These are phyloP conservation scores for Manacus vitellinus DNA, from an alignment of 2,113 vertebrate genomes.

Conservation along the genomic window DNA sequence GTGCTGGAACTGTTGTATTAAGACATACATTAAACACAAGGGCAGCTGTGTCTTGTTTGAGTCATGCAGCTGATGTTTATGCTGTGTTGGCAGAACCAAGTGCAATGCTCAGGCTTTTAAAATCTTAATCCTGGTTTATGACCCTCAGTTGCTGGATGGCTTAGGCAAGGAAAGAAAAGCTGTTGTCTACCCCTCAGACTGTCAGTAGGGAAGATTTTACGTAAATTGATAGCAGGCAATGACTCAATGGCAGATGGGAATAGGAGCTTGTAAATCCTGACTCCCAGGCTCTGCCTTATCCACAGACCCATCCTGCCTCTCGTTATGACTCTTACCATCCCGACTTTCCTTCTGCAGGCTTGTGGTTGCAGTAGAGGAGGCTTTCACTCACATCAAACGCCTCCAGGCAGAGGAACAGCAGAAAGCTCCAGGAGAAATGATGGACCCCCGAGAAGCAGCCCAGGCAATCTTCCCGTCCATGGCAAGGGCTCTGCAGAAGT, in stretches of 20 bases:
- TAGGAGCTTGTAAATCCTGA: not conserved
- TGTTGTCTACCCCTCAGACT: not conserved
- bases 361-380: conserved; percentile 93
- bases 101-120: not conserved
- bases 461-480: conserved; percentile 98
- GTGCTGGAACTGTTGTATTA: not conserved
- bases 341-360: conserved; percentile 74
- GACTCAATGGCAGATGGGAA: not conserved
- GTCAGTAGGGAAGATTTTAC: not conserved
- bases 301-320: not conserved
- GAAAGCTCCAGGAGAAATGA: conserved; percentile 88
- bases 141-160: not conserved
- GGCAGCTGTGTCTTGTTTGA: conserved; percentile 10
- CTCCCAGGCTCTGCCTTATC: not conserved
- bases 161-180: not conserved
- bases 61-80: not conserved
- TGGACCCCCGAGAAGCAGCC: conserved; percentile 93
- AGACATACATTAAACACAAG: fast-evolving
- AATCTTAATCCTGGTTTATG: not conserved
- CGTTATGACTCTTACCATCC: not conserved
- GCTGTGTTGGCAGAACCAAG: not conserved
- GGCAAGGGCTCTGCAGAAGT: conserved; percentile 94
- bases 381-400: conserved; percentile 93
- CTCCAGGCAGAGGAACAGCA: conserved; percentile 90
- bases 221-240: not conserved